A percentile compares a stretch with the other conserved stretches of the same genome.
Conservation (phyloP, 1,140 invertebrate genomes). For the Magallana gigas region DNA sequence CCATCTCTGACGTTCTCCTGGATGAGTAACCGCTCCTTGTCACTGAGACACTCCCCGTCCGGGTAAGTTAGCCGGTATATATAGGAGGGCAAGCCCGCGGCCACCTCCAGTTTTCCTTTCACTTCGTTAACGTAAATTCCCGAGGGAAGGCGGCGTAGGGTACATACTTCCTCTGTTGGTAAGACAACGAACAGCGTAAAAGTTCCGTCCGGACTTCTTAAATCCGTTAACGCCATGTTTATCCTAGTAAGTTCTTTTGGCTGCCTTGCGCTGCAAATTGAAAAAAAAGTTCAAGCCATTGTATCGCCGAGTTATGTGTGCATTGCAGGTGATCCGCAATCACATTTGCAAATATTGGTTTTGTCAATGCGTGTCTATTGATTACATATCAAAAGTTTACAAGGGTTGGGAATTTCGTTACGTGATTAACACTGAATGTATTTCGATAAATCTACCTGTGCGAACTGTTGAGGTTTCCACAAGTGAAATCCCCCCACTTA, state of each 20-base stretch:
- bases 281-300: background rate
- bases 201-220: background rate
- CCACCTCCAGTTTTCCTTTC: conserved; percentile 65
- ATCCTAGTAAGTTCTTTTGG: background rate
- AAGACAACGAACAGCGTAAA: conserved; percentile 71
- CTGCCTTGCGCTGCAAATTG: background rate
- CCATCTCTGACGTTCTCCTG: conserved; percentile 62
- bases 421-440: conserved; percentile 14
- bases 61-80: conserved; percentile 65
- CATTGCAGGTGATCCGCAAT: conserved; percentile 23
- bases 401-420: conserved; percentile 4
- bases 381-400: conserved; percentile 24
- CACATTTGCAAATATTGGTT: conserved; percentile 25
- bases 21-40: conserved; percentile 63
- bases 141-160: conserved; percentile 63
- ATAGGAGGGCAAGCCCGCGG: conserved; percentile 67
- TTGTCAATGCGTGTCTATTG: conserved; percentile 28
- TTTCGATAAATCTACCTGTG: conserved; percentile 25
- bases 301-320: background rate
- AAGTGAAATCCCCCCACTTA: conserved; percentile 34
- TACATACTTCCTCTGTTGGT: conserved; percentile 67
- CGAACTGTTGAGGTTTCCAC: background rate
- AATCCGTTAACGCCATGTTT: conserved; percentile 16
- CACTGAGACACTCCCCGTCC: conserved; percentile 62
- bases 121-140: conserved; percentile 64